Evolutionary conservation across 2,888 invertebrate species (phyloP).

Genomic region (Aethes cnicana): DNA sequence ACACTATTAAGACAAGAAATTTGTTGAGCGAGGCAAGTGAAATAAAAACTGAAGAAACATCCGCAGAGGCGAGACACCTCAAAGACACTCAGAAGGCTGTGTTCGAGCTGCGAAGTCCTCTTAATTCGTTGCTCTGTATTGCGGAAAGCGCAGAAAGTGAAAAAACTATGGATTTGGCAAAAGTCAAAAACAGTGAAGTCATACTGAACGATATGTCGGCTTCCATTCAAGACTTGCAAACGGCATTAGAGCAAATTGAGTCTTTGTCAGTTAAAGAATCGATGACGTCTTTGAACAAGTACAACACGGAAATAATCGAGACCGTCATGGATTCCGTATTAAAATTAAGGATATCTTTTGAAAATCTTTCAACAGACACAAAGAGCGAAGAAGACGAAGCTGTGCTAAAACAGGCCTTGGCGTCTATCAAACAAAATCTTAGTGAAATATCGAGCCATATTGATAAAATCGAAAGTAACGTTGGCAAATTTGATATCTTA

Average conservation of each 20-base stretch:
- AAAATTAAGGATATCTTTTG: slow-evolving; percentile 83
- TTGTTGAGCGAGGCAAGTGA: slow-evolving; percentile 61
- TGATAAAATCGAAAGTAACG: slow-evolving; percentile 51
- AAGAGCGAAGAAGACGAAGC: slow-evolving; percentile 49
- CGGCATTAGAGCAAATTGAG: slow-evolving; percentile 72
- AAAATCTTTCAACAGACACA: slow-evolving; percentile 62
- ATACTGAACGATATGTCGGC: slow-evolving; percentile 71
- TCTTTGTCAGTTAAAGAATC: slow-evolving; percentile 80
- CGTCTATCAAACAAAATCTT: slow-evolving; percentile 60
- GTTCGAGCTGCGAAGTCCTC: slow-evolving; percentile 63
- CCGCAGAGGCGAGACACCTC: slow-evolving; percentile 60
- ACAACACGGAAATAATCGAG: slow-evolving; percentile 84
- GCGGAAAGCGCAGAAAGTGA: slow-evolving; percentile 57
- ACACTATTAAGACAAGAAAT: slow-evolving; percentile 75
- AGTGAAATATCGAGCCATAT: slow-evolving; percentile 61
- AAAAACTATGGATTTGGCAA: slow-evolving; percentile 44
- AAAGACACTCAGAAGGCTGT: slow-evolving; percentile 70
- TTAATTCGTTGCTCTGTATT: slow-evolving; percentile 62
- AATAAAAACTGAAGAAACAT: slow-evolving; percentile 54
- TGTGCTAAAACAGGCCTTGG: slow-evolving; percentile 56
- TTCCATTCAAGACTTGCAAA: slow-evolving; percentile 76
- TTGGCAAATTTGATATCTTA: slow-evolving; percentile 66
- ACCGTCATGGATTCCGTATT: slow-evolving; percentile 84
- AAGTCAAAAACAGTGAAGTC: slow-evolving; percentile 58
- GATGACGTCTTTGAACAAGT: slow-evolving; percentile 54